phyloP scores from a whole-genome alignment of 2,888 invertebrate genomes.

The Cosmia trapezina region DNA sequence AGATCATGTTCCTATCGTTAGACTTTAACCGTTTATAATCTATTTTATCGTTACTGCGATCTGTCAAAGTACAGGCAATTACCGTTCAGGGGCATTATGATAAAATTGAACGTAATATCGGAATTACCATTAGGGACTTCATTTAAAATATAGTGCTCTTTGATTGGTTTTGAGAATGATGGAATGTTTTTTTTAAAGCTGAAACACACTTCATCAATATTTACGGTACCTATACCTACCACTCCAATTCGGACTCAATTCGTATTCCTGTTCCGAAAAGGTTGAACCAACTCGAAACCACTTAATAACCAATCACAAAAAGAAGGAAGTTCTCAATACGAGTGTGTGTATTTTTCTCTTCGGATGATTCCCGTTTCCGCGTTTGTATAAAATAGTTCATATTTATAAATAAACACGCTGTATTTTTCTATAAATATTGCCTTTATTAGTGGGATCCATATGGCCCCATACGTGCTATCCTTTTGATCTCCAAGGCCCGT shows the following conservation, averaged over 20 bases:
- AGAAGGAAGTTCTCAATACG: slow-evolving; percentile 47
- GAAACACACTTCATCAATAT: slow-evolving; percentile 20
- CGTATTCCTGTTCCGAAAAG: slow-evolving; percentile 35
- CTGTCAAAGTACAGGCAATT: slow-evolving; percentile 47
- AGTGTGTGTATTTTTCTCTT: slow-evolving; percentile 46
- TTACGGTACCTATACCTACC: slow-evolving; percentile 19
- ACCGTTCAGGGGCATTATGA: slow-evolving; percentile 43
- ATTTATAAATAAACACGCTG: slow-evolving; percentile 46
- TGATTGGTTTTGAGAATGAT: slow-evolving; percentile 13
- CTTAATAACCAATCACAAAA: slow-evolving; percentile 45
- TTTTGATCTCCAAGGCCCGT: slow-evolving; percentile 57
- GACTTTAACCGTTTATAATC: slow-evolving; percentile 46
- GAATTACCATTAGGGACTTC: slow-evolving; percentile 12
- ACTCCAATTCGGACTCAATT: slow-evolving; percentile 38
- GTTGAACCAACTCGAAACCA: slow-evolving; percentile 40
- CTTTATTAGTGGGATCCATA: slow-evolving; percentile 57
- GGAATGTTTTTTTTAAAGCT: slow-evolving; percentile 13
- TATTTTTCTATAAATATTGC: slow-evolving; percentile 50
- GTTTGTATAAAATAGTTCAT: slow-evolving; percentile 51
- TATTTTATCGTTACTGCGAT: slow-evolving; percentile 52
- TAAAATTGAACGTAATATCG: slow-evolving; percentile 37
- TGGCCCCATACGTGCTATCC: slow-evolving; percentile 52
- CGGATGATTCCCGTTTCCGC: slow-evolving; percentile 36
- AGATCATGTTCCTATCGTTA: slow-evolving; percentile 46
- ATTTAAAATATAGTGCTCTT: slow-evolving; percentile 7